Evolutionary conservation across 2,888 invertebrate genomes (phyloP).

Genomic region (Thyatira batis): DNA sequence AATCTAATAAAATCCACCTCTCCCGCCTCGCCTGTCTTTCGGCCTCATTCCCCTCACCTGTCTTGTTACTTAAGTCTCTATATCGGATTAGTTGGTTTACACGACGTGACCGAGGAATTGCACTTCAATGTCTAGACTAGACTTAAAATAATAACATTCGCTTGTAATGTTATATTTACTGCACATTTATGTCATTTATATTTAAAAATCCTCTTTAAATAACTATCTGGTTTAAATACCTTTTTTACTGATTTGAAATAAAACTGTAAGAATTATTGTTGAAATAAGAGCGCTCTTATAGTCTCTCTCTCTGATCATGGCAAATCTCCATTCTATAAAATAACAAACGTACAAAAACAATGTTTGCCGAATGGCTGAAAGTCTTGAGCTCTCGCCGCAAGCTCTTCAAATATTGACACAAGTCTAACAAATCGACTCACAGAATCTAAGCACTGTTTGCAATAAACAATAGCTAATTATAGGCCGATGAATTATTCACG

Average conservation of each 20-base stretch:
- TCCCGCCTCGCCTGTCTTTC: conserved; percentile 7
- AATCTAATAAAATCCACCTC: conserved; percentile 31
- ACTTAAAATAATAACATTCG: conserved; percentile 4
- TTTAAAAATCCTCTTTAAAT: too few relatives aligned
- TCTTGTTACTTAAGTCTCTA: conserved; percentile 27
- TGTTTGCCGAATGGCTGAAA: conserved; percentile 20
- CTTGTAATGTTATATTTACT: background rate
- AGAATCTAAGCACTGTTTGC: conserved; percentile 32
- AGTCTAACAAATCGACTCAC: conserved; percentile 37
- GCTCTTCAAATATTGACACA: conserved; percentile 38
- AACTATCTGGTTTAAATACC: too few relatives aligned
- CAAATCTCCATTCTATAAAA: conserved; percentile 25
- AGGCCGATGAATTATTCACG: conserved; percentile 37
- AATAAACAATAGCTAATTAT: conserved; percentile 40
- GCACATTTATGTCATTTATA: too few relatives aligned
- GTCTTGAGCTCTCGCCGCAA: conserved; percentile 25
- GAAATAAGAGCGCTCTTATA: background rate
- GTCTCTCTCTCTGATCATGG: background rate
- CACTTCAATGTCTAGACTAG: conserved; percentile 4
- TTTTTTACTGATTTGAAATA: background rate
- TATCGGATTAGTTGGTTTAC: conserved; percentile 33
- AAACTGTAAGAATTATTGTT: background rate
- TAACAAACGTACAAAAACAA: conserved; percentile 30
- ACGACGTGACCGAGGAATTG: conserved; percentile 23
- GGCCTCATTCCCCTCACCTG: conserved; percentile 18